phyloP scores from a whole-genome alignment of 2,888 invertebrate genomes.

The Helleia helle region DNA sequence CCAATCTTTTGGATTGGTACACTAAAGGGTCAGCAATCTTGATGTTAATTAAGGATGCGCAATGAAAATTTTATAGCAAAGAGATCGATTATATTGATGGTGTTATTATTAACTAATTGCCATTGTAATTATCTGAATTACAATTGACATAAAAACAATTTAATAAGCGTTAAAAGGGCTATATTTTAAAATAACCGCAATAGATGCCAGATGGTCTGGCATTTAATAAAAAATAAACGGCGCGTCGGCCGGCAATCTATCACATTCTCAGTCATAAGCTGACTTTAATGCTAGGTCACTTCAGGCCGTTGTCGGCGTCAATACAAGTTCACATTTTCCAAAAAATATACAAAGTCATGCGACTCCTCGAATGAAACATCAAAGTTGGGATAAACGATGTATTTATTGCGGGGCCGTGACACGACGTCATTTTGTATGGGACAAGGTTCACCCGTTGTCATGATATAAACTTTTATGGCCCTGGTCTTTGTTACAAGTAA shows the following conservation, averaged over 20 bases:
- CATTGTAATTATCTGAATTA: too few species aligned
- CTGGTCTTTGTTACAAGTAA: too few species aligned
- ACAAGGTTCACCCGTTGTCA: too few species aligned
- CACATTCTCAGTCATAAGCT: slow-evolving; percentile 65
- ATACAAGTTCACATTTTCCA: slow-evolving; percentile 54
- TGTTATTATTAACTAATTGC: too few species aligned
- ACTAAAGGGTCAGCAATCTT: too few species aligned
- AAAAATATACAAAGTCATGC: slow-evolving; percentile 52
- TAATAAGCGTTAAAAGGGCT: slow-evolving; percentile 9
- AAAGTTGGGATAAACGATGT: slow-evolving; percentile 35
- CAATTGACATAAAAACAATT: too few species aligned
- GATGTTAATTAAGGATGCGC: too few species aligned
- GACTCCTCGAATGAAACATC: slow-evolving; percentile 52
- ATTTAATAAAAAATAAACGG: slow-evolving; percentile 66
- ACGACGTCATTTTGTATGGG: slow-evolving; percentile 4
- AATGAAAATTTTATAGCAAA: too few species aligned
- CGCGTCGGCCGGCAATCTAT: slow-evolving; percentile 56
- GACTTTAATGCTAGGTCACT: slow-evolving; percentile 72
- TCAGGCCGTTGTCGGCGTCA: slow-evolving; percentile 65
- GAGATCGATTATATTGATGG: too few species aligned
- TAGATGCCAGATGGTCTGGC: slow-evolving; percentile 55
- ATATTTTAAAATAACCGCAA: slow-evolving; percentile 53
- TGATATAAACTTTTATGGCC: too few species aligned
- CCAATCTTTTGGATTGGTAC: too few species aligned
- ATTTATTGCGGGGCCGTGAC: slow-evolving; percentile 7